Evolutionary conservation across 2,113 vertebrate genomes (phyloP).

Genomic region (Mastomys coucha): DNA sequence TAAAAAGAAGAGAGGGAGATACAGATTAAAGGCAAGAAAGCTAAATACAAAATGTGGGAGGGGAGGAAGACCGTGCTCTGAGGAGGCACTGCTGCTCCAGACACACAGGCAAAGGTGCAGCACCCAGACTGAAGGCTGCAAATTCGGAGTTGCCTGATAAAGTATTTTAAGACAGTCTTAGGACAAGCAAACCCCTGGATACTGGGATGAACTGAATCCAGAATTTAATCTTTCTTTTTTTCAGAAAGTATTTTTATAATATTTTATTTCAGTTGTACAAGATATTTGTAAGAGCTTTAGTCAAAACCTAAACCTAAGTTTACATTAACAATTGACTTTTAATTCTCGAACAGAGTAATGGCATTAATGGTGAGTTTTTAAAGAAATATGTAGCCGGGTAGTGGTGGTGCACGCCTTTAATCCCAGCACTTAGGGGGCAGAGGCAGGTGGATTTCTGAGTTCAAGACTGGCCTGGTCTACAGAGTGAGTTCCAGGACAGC

Average conservation of each 20-base stretch:
- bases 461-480: too few relatives aligned
- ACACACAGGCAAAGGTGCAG: not conserved
- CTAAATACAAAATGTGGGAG: not conserved
- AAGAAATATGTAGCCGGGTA: not conserved
- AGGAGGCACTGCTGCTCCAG: not conserved
- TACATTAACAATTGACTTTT: constrained; percentile 41
- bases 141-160: not conserved
- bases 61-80: not conserved
- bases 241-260: constrained; percentile 41
- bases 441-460: too few relatives aligned
- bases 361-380: not conserved
- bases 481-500: too few relatives aligned
- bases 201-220: constrained; percentile 17
- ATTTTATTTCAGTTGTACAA: constrained; percentile 47
- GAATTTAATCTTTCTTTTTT: constrained; percentile 54
- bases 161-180: constrained; percentile 54
- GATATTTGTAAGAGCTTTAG: constrained; percentile 57
- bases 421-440: too few relatives aligned
- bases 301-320: constrained; percentile 42
- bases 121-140: not conserved
- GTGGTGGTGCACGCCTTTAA: too few relatives aligned
- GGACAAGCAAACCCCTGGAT: constrained; percentile 3
- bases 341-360: constrained; percentile 19
- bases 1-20: not conserved
- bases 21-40: not conserved